Conservation (phyloP, 2,797 vertebrate species). For the Hippocampus kuda region DNA sequence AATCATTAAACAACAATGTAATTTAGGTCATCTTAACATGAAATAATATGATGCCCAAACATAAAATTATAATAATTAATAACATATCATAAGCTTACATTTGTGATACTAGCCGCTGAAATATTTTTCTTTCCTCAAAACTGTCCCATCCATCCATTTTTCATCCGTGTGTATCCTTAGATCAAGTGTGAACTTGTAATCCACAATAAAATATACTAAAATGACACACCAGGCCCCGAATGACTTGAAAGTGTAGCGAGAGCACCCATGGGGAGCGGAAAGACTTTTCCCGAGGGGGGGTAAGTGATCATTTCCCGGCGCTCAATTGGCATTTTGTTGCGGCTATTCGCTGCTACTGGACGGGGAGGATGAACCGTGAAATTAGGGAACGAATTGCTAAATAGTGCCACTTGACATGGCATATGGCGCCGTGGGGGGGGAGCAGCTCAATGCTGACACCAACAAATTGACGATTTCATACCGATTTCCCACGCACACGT, state of each 20-base stretch:
- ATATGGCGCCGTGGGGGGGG: conserved; percentile 53
- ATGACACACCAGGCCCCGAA: too few species aligned
- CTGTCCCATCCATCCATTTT: too few species aligned
- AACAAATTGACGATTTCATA: conserved; percentile 78
- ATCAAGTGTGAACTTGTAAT: not conserved
- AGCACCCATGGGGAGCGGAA: conserved; percentile 26
- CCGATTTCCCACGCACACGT: conserved; percentile 68
- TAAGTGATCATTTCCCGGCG: conserved; percentile 47
- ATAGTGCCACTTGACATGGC: conserved; percentile 52
- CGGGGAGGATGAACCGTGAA: conserved; percentile 70
- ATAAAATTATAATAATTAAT: too few species aligned
- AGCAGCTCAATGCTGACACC: conserved; percentile 51
- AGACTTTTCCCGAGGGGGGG: conserved; percentile 50
- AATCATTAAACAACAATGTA: too few species aligned
- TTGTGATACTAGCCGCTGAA: too few species aligned
- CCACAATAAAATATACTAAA: too few species aligned
- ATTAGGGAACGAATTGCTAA: conserved; percentile 70
- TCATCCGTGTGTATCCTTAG: too few species aligned
- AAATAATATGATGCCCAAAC: too few species aligned
- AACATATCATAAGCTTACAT: too few species aligned
- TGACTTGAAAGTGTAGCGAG: too few species aligned
- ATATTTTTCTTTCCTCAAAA: too few species aligned
- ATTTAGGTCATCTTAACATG: too few species aligned
- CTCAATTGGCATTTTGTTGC: conserved; percentile 67
- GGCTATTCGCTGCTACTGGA: conserved; percentile 54